Evolutionary conservation across 2,113 vertebrate species (phyloP), one percentile per base, ranked within the genome.

Genomic region (Vimba vimba): DNA sequence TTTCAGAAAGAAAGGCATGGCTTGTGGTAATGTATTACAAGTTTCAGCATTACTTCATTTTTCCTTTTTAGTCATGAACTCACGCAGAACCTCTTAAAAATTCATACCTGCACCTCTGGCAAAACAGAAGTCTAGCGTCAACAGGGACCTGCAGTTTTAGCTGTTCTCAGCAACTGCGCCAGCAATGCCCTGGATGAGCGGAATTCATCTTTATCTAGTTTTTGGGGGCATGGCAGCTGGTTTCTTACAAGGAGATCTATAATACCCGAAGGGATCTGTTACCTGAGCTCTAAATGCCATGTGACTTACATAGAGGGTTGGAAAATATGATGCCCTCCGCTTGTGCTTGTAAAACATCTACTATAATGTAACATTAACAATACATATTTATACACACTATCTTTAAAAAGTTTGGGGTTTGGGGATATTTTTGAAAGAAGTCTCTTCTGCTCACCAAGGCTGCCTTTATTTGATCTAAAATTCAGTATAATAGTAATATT

Each of bases 41-140:
- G 71, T n/a, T 13, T 68, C 66, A 79, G 45, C 82, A 79, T 79
- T 19, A 83, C 62, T 36, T 79, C 7, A 78, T 82, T 79, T 43
- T 52, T 21, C 74, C 36, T 83, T 86, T 79, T 69, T 81, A 71
- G 69, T 33, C 17, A 73, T 64, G 69, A 83, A 64, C 43, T 43
- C 59, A 60, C 27, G 39, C 39, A 36, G 45, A 6, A 11, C 27
- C 68, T 85, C 4, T 71, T 75, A 71, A 88, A 82, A 50, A 64
- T 43, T 60, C 74, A 33, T 68, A 52, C 79, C 68, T 86, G 85
- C 55, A 52, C 60, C 75, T 86, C 68, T 52, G 13, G 17, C n/a
- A 50, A 9, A 57, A 50, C 27, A 75, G 78, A 36, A 69, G 19
- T 69, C 45, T 47, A 13, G 8, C 19, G 25, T 66, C 78, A 86